A percentile compares a stretch with the other conserved stretches of the same genome.
phyloP scores from a whole-genome alignment of 2,888 invertebrate species.

The Leucoma salicis region DNA sequence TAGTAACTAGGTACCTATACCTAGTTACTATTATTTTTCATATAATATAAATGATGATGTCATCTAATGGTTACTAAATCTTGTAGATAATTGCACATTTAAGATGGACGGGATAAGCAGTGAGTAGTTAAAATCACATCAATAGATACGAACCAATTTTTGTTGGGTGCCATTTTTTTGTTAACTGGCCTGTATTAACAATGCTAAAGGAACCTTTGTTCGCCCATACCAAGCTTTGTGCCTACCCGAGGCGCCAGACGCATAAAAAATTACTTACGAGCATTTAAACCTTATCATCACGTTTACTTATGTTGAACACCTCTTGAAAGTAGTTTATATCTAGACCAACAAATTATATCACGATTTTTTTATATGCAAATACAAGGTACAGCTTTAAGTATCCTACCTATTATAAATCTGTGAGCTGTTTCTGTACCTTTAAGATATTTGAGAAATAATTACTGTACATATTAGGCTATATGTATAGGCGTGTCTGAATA shows the following conservation, averaged over 20 bases:
- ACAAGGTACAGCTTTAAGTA: no score
- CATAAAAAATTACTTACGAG: conserved; percentile 20
- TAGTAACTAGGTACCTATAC: no score
- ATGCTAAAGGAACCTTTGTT: conserved; percentile 21
- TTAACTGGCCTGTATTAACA: conserved; percentile 6
- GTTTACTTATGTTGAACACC: conserved; percentile 1
- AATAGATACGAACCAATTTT: conserved; percentile 9
- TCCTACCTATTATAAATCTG: no score
- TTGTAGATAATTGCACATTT: conserved; percentile 8
- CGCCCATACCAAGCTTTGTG: conserved; percentile 21
- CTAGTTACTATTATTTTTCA: no score
- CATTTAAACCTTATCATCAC: conserved; percentile 26
- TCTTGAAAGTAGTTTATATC: neutral
- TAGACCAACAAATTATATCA: no score
- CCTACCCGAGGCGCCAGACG: conserved; percentile 20
- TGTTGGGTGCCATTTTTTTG: conserved; percentile 16
- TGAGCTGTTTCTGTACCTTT: no score
- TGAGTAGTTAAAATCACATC: conserved; percentile 8
- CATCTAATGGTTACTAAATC: conserved; percentile 2
- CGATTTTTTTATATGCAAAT: no score
- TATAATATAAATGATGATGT: no score
- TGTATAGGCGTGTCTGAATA: no score
- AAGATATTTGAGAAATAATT: no score
- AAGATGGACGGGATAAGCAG: conserved; percentile 4
- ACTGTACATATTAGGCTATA: no score